phyloP scores from a whole-genome alignment of 2,797 vertebrate genomes.

The Enteromius paludinosus region DNA sequence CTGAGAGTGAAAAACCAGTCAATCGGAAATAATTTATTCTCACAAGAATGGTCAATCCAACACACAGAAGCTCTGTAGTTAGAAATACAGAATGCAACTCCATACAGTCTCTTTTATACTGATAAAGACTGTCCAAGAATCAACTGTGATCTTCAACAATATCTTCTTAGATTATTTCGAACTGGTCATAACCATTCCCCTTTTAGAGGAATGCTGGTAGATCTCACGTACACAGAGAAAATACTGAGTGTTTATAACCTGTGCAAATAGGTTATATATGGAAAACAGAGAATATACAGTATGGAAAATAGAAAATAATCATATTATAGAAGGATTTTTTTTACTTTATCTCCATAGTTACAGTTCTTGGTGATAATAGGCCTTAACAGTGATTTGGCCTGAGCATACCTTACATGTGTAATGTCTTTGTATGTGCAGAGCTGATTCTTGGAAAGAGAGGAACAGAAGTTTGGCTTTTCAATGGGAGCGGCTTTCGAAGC shows the following conservation, averaged over 20 bases:
- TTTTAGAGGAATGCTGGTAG: background rate
- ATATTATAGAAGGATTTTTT: background rate
- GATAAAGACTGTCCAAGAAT: background rate
- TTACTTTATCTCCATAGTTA: background rate
- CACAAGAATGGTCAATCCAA: background rate
- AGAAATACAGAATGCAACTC: background rate
- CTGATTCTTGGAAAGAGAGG: constrained; percentile 32
- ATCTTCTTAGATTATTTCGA: background rate
- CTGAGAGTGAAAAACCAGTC: background rate
- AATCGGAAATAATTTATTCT: background rate
- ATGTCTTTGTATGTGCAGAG: constrained; percentile 30
- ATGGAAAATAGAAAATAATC: background rate
- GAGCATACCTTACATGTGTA: background rate
- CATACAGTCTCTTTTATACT: too few species aligned
- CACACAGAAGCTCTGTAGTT: background rate
- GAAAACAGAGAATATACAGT: background rate
- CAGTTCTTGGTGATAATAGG: background rate
- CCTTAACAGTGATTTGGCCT: background rate
- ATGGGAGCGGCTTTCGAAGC: constrained; percentile 23
- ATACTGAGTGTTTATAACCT: background rate
- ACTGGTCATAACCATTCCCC: background rate
- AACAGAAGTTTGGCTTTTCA: constrained; percentile 19
- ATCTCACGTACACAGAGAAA: background rate
- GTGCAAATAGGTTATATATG: background rate
- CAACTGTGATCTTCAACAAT: background rate